Evolutionary conservation across 2,113 vertebrate genomes (phyloP).

Genomic region (Oriolus oriolus): DNA sequence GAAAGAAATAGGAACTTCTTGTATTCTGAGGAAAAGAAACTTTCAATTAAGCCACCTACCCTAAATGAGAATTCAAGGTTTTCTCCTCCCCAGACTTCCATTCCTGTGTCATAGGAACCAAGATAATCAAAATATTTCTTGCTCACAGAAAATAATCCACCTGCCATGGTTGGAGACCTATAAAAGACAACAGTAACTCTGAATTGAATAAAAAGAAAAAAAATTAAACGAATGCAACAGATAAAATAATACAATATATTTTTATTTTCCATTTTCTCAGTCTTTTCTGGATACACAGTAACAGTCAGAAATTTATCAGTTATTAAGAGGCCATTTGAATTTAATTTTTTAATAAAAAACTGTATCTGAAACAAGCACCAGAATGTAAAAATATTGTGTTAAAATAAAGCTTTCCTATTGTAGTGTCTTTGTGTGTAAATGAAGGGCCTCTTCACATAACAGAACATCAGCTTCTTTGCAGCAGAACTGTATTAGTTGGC

Average conservation of each 20-base stretch:
- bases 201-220: background rate
- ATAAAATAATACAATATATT: background rate
- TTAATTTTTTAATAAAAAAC: background rate
- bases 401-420: background rate
- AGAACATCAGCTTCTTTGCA: background rate
- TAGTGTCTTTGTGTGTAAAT: background rate
- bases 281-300: background rate
- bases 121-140: constrained; percentile 94
- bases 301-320: background rate
- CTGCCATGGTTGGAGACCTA: constrained; percentile 98
- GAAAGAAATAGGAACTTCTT: background rate
- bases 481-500: background rate
- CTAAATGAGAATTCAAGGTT: constrained; percentile 98
- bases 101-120: constrained; percentile 96
- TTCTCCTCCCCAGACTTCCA: constrained; percentile 99
- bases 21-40: background rate
- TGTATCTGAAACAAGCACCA: background rate
- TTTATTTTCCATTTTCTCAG: background rate
- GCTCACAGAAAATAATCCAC: constrained; percentile 92
- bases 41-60: constrained; percentile 71
- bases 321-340: background rate
- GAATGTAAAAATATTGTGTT: background rate
- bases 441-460: background rate
- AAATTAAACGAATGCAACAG: background rate
- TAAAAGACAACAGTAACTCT: background rate